Percentiles rank a stretch among this genome's conserved stretches.
These are phyloP conservation scores for Thaumatotibia leucotreta DNA, from an alignment of 1,140 invertebrate genomes.

Conservation along the genomic window DNA sequence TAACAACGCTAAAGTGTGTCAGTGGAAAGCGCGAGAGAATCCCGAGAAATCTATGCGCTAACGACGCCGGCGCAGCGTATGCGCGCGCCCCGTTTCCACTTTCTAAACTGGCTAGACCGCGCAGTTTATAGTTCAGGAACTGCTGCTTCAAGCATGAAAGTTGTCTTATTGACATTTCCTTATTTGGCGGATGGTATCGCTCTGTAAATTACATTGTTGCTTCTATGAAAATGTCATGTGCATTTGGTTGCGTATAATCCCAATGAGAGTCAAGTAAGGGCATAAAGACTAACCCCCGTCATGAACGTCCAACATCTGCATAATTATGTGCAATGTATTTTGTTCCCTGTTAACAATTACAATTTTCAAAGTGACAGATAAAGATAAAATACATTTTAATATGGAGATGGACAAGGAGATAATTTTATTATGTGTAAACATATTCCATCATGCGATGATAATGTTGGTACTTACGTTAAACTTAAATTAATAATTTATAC, in stretches of 20 bases:
- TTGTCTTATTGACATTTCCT: constrained; percentile 52
- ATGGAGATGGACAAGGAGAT: too few relatives aligned
- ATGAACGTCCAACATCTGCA: too few relatives aligned
- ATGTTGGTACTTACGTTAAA: too few relatives aligned
- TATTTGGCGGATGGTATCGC: constrained; percentile 25
- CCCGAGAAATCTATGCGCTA: constrained; percentile 67
- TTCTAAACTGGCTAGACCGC: constrained; percentile 62
- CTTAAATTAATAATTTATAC: neutral
- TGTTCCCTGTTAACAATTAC: too few relatives aligned
- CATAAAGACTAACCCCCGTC: too few relatives aligned
- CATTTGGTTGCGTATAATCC: neutral
- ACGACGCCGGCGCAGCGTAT: constrained; percentile 31
- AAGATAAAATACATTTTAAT: too few relatives aligned
- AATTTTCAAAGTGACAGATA: too few relatives aligned
- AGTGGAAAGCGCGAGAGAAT: constrained; percentile 72
- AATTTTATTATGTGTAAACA: too few relatives aligned
- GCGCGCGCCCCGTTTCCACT: constrained; percentile 57
- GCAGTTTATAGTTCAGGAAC: constrained; percentile 68
- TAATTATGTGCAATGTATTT: too few relatives aligned
- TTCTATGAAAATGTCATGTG: constrained; percentile 11
- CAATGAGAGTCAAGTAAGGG: neutral
- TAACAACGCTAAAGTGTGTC: constrained; percentile 53
- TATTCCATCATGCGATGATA: too few relatives aligned
- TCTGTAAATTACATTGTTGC: neutral
- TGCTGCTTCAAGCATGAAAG: constrained; percentile 37